phyloP scores from a whole-genome alignment of 2,797 vertebrate genomes.

The Lacerta viridis region DNA sequence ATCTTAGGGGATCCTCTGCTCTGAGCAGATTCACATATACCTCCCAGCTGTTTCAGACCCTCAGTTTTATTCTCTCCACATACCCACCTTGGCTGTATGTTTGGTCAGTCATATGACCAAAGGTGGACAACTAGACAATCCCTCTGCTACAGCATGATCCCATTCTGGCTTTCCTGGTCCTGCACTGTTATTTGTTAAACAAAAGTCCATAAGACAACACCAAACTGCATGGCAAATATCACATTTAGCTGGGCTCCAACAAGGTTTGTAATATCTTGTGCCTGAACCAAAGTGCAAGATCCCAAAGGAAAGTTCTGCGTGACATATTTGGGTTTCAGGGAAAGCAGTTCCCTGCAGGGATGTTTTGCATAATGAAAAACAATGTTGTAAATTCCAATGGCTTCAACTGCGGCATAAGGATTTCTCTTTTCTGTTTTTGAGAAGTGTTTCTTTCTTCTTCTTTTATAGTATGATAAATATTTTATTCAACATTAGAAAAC shows the following conservation, averaged over 20 bases:
- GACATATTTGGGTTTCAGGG: slow-evolving; percentile 61
- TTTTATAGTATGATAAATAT: slow-evolving; percentile 47
- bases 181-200: background rate
- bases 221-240: background rate
- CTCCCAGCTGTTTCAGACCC: slow-evolving; percentile 40
- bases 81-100: slow-evolving; percentile 51
- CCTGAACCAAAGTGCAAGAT: slow-evolving; percentile 60
- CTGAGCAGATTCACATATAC: slow-evolving; percentile 19
- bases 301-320: slow-evolving; percentile 52
- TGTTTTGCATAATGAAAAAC: slow-evolving; percentile 56
- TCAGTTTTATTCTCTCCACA: slow-evolving; percentile 37
- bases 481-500: slow-evolving; percentile 54
- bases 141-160: background rate
- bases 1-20: background rate
- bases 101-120: slow-evolving; percentile 59
- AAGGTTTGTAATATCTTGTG: slow-evolving; percentile 42
- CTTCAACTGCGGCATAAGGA: slow-evolving; percentile 19
- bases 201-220: background rate
- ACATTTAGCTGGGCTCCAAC: background rate
- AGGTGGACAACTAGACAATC: background rate
- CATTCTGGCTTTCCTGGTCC: background rate
- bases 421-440: background rate
- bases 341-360: slow-evolving; percentile 44
- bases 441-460: background rate
- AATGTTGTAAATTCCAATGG: slow-evolving; percentile 56